phyloP scores from a whole-genome alignment of 2,113 vertebrate genomes.

The Tympanuchus pallidicinctus region DNA sequence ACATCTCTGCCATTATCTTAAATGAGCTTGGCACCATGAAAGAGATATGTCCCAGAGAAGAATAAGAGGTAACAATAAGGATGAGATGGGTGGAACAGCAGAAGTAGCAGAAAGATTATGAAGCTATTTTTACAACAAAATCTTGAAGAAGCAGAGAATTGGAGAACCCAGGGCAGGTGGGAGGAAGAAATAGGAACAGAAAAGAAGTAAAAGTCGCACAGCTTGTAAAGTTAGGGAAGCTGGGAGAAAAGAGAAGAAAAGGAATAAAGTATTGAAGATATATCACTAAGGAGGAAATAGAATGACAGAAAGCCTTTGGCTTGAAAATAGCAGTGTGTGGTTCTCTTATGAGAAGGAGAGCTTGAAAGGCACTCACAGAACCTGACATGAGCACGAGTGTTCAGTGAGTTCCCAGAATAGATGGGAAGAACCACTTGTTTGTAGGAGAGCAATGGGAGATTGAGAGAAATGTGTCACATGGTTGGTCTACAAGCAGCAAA shows the following conservation, averaged over 20 bases:
- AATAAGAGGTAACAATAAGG: not conserved
- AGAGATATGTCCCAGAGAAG: not conserved
- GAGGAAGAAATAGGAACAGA: not conserved
- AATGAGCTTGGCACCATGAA: conserved; percentile 41
- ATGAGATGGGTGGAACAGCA: not conserved
- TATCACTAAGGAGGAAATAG: not conserved
- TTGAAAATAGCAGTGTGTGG: not conserved
- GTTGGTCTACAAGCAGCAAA: not conserved
- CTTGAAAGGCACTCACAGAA: not conserved
- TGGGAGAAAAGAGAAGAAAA: not conserved
- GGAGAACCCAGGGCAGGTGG: not conserved
- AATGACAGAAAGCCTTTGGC: not conserved
- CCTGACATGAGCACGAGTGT: not conserved
- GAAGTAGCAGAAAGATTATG: not conserved
- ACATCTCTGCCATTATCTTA: not conserved
- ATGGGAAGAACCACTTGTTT: not conserved
- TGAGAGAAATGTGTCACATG: not conserved
- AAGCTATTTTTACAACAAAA: not conserved
- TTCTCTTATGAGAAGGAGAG: not conserved
- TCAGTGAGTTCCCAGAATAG: not conserved
- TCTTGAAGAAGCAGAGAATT: not conserved
- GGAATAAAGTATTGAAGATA: not conserved
- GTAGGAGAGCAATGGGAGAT: fast-evolving
- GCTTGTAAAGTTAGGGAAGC: not conserved
- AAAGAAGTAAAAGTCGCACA: not conserved